Evolutionary conservation across 2,113 vertebrate species (phyloP), one percentile per base, ranked within the genome.

Genomic region (Andinoacara biseriatus): DNA sequence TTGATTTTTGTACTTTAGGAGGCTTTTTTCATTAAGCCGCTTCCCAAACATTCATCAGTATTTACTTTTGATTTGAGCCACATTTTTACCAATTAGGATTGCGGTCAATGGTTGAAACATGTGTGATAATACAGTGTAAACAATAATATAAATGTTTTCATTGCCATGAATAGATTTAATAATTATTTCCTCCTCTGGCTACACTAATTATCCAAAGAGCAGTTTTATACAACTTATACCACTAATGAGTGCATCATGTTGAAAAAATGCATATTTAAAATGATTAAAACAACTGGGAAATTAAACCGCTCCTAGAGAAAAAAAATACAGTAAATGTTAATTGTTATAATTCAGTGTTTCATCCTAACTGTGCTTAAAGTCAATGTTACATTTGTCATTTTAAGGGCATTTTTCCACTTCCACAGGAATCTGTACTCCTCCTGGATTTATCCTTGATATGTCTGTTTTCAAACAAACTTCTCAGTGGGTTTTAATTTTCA

Each of bases 21-120:
- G 52, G 57, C 60, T 59, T 76, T 83, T 81, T 65, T 76, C 59
- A 81, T 90, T 69, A 83, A 81, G 65, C 75, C 33, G 29, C 49
- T 69, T 31, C 46, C 6, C 54, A 59, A 60, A 78, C 58, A n/a
- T 59, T 80, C 20, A 62, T 58, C 43, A 81, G 56, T 14, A 7
- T 75, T 78, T 58, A 5, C 9, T 49, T 69, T 83, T 82, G n/a
- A 74, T 76, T 83, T 78, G 17, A 61, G 63, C 11, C 69, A 52
- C 59, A 29, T 78, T 87, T 61, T 46, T 31, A 24, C 59, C 26
- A 60, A 62, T 84, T 79, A 82, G 26, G 17, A 54, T 29, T 13
- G 49, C 54, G 20, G 7, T 22, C 29, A 18, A 3, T 52, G 61
- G 18, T 69, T n/a, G 17, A 52, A 78, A 22, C 59, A 38, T 2